Evolutionary conservation across 1,140 invertebrate species (phyloP), one percentile per base, ranked within the genome.

Genomic region (Dinoponera quadriceps): DNA sequence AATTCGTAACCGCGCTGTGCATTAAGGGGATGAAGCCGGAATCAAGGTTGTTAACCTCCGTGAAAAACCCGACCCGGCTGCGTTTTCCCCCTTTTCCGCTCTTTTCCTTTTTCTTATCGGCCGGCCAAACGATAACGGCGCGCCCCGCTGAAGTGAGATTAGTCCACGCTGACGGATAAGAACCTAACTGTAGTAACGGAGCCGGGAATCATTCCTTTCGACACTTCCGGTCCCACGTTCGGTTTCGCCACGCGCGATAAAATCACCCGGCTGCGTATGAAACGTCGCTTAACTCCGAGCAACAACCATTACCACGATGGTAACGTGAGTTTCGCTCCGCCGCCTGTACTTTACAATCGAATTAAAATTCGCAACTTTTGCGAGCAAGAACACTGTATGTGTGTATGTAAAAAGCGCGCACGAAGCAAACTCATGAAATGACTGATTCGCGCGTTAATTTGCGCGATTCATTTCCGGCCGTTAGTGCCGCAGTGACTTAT

Each of bases 171-270:
- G 29, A 11, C 18, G 75, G 85, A 85, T 85, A 82, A 75, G 60
- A 87, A 48, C 0, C 13, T 25, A 44, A 68, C 78, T 29, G 62
- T 84, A 62, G 62, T 59, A 22, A 65, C 49, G 27, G 38, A 77
- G 63, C 57, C 33, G 1, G n/a, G 54, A 22, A 20, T 16, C 60
- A 4, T n/a, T 65, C 57, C 78, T 69, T 80, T 88, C 63, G 14
- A 83, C 77, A 75, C 48, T 78, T 89, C 83, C 80, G 63, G 55
- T 83, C 82, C 74, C 81, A 82, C 57, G 49, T 71, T 59, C 54
- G 4, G 60, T 83, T 85, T 51, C 22, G 33, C 29, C 13, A 16
- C 13, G n/a, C 0, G 18, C 55, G 75, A 82, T 86, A 85, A 82
- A 63, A 48, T 86, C 55, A 48, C 69, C 25, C n/a, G 20, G 38